phyloP scores from a whole-genome alignment of 2,797 vertebrate species.

The Buceros bicornis region DNA sequence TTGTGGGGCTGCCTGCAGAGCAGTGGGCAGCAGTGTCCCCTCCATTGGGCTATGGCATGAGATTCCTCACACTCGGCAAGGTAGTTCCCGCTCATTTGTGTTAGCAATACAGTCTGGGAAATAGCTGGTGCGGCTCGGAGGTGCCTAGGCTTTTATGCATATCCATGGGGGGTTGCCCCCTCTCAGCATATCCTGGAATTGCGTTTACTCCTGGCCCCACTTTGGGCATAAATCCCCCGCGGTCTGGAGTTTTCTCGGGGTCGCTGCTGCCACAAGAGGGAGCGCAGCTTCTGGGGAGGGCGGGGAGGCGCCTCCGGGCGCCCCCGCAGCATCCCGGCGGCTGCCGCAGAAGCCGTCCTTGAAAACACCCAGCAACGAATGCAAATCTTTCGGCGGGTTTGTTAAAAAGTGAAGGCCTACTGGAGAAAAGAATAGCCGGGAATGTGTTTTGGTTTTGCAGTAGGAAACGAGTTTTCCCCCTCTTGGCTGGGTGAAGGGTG shows the following conservation, averaged over 20 bases:
- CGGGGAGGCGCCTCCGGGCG: not conserved
- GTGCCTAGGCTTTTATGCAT: not conserved
- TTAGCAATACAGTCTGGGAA: not conserved
- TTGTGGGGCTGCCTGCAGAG: not conserved
- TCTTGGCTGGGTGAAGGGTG: not conserved
- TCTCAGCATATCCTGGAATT: not conserved
- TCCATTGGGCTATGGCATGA: not conserved
- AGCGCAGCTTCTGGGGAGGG: not conserved
- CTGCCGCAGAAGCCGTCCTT: not conserved
- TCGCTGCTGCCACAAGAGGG: not conserved
- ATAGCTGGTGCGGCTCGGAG: fast-evolving
- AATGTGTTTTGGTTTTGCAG: not conserved
- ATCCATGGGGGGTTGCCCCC: not conserved
- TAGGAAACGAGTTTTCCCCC: not conserved
- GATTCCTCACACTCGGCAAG: not conserved
- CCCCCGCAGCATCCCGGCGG: not conserved
- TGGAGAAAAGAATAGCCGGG: not conserved
- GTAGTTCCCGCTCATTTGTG: slow-evolving; percentile 10
- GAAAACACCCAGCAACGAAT: not conserved
- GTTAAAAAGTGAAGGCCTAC: not conserved
- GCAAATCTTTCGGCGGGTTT: not conserved
- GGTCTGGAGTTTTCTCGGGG: not conserved
- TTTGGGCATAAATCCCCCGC: not conserved
- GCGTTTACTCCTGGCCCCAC: fast-evolving
- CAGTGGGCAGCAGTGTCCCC: not conserved